Evolutionary conservation across 2,113 vertebrate species (phyloP), one percentile per base, ranked within the genome.

Genomic region (Gracilinanus agilis): DNA sequence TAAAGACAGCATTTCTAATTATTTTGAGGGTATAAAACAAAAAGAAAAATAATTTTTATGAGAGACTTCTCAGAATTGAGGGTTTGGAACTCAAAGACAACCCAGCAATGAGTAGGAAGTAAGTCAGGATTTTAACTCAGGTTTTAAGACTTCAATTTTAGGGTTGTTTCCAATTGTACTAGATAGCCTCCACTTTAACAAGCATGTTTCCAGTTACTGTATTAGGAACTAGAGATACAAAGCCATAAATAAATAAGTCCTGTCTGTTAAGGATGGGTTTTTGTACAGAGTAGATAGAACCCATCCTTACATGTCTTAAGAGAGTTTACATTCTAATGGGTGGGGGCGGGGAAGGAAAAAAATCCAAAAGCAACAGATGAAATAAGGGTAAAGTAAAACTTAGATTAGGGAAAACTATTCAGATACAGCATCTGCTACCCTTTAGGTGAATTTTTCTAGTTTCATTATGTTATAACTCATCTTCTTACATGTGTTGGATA

Each of bases 1-100:
- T 55, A 90, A 94, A 95, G 93, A 95, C 25, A 9, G 56, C 91
- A 56, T 91, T 94, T 88, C 0, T 16, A 95, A 96, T 91, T 88
- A 90, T 90, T 61, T 93, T 96, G 11, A 9, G 34, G 53, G 34
- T 2, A 55, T 93, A n/a, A 75, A 75, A n/a, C 8, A 34, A 83
- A 40, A 95, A 90, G 54, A 90, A 93, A 95, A 90, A 44, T 54
- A 53, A 1, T 9, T 94, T 94, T 91, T 92, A 3, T 93, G 13
- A 27, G 21, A n/a, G 67, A 83, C 21, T 40, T 83, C n/a, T 23
- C 7, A 23, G 61, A 5, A 3, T n/a, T 75, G 34, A n/a, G 40
- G 67, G 40, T 83, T 40, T 83, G 67, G 16, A 40, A 83, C n/a
- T 40, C 40, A 19, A n/a, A 75, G 61, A 83, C 19, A 83, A 13